A percentile compares a stretch with the other conserved stretches of the same genome.
Conservation (phyloP, 2,113 vertebrate genomes). For the Lathamus discolor region DNA sequence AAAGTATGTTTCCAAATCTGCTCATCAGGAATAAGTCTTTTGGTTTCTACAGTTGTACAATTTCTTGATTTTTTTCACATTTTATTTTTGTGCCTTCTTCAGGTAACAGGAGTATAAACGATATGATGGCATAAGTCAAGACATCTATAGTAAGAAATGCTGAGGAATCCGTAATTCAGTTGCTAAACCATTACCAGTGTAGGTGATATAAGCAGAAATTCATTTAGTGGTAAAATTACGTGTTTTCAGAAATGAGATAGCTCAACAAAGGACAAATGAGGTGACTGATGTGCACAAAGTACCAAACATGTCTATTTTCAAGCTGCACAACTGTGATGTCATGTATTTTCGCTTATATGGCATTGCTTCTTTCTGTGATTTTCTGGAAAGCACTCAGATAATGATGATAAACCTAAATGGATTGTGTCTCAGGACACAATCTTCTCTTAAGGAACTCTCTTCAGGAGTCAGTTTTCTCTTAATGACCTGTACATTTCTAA, state of each 20-base stretch:
- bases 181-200: not conserved
- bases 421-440: not conserved
- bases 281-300: not conserved
- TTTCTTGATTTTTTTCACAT: not conserved
- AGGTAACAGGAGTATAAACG: not conserved
- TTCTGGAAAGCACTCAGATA: not conserved
- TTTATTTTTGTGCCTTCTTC: not conserved
- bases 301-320: not conserved
- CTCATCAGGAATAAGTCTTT: not conserved
- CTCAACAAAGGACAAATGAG: not conserved
- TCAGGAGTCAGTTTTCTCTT: not conserved
- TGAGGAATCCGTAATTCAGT: not conserved
- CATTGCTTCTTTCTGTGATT: not conserved
- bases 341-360: not conserved
- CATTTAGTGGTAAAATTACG: not conserved
- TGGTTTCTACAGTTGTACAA: not conserved
- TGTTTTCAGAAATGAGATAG: not conserved
- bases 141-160: not conserved
- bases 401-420: not conserved
- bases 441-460: not conserved
- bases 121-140: not conserved
- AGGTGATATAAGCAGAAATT: not conserved
- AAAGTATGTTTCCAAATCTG: not conserved
- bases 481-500: not conserved
- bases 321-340: not conserved